A percentile compares a stretch with the other conserved stretches of the same genome.
Conservation (phyloP, 1,140 invertebrate genomes). For the Musca domestica region DNA sequence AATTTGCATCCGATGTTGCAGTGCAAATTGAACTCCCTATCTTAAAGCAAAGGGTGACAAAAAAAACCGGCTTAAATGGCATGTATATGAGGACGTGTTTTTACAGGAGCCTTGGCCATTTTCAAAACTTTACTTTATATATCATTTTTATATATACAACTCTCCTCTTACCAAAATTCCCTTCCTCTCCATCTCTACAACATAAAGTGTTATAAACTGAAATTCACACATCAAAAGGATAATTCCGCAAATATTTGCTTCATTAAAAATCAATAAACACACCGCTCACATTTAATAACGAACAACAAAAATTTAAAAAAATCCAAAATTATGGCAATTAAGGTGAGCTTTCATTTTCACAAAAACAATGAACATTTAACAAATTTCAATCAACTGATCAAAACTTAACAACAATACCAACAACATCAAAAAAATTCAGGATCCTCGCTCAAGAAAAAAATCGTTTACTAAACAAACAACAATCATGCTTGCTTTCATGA, state of each 20-base stretch:
- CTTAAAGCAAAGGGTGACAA: no score
- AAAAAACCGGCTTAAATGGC: no score
- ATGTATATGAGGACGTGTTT: no score
- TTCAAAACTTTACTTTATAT: no score
- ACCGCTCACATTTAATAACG: constrained; percentile 5
- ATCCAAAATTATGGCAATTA: not conserved
- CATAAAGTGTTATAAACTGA: no score
- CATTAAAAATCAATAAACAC: constrained; percentile 27
- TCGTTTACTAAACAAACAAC: no score
- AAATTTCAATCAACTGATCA: constrained; percentile 8
- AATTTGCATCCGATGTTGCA: not conserved
- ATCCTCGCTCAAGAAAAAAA: not conserved
- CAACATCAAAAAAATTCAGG: not conserved
- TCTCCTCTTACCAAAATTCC: no score
- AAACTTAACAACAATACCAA: not conserved
- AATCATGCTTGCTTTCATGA: not conserved
- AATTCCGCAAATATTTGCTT: constrained; percentile 24
- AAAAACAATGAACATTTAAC: not conserved
- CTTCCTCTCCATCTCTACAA: no score
- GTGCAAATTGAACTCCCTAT: constrained; percentile 23
- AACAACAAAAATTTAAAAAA: not conserved
- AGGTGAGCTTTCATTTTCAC: not conserved
- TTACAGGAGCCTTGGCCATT: no score
- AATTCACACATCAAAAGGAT: constrained; percentile 20
- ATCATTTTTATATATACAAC: no score